A percentile compares a stretch with the other conserved stretches of the same genome.
Evolutionary conservation across 30 jellyfish, hydroid and myxozoan species (phyloP).

Genomic region (Rhopilema esculentum): DNA sequence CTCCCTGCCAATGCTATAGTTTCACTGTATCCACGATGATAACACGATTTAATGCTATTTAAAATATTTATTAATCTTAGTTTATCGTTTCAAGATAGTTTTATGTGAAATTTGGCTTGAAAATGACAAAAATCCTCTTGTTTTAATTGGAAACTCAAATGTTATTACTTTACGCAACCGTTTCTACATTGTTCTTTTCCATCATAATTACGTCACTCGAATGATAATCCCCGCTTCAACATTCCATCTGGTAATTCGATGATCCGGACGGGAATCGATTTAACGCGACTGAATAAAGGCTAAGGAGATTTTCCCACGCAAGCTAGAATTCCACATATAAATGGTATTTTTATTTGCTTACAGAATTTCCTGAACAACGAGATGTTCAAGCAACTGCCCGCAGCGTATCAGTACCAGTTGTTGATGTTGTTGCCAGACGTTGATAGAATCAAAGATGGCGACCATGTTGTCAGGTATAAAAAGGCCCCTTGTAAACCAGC

Average conservation of each 20-base stretch:
- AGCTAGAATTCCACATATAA: neutral
- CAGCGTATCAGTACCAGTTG: slow-evolving; percentile 88
- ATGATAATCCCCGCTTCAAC: neutral
- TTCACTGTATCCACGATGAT: no score
- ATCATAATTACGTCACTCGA: no score
- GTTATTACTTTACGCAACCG: no score
- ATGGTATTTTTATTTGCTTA: neutral
- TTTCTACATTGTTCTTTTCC: no score
- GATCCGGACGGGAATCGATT: neutral
- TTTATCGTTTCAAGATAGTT: no score
- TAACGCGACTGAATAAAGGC: neutral
- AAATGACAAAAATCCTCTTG: no score
- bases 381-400: slow-evolving; percentile 75
- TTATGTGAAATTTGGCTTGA: no score
- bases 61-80: no score
- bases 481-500: neutral
- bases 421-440: slow-evolving; percentile 88
- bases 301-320: neutral
- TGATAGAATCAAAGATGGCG: slow-evolving; percentile 74
- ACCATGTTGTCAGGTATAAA: slow-evolving; percentile 74
- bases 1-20: no score
- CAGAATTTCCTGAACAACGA: slow-evolving; percentile 70
- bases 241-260: neutral
- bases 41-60: no score
- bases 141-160: no score